A percentile compares a stretch with the other conserved stretches of the same genome.
These are phyloP conservation scores for Diplosoma virens DNA, from an alignment of 23 tunicate genomes.

Conservation along the genomic window DNA sequence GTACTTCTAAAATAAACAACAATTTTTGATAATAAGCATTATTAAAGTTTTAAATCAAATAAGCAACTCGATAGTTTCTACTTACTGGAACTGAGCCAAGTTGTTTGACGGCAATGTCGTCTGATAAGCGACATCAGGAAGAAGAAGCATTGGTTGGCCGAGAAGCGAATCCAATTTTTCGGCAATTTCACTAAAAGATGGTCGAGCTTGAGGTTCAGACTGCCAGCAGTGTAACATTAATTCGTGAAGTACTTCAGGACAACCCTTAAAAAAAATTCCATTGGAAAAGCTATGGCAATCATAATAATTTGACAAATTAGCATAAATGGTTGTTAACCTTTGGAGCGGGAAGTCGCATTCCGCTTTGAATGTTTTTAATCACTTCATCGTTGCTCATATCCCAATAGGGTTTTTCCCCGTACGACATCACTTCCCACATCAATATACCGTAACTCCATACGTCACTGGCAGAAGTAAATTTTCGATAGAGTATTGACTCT, in stretches of 20 bases:
- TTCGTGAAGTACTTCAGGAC: constrained; percentile 78
- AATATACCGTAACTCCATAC: constrained; percentile 99
- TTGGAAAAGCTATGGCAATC: background rate
- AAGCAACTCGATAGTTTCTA: no score
- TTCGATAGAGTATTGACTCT: constrained; percentile 69
- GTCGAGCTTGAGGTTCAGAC: constrained; percentile 70
- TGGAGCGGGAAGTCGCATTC: constrained; percentile 91
- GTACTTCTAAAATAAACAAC: constrained; percentile 42
- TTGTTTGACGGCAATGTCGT: background rate
- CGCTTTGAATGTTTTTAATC: constrained; percentile 57
- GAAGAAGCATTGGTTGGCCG: constrained; percentile 26
- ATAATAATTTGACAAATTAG: background rate
- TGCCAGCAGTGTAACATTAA: constrained; percentile 85
- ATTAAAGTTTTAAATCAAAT: no score
- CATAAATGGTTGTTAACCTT: constrained; percentile 22
- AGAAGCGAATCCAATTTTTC: constrained; percentile 38
- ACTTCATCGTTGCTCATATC: constrained; percentile 96
- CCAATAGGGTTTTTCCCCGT: constrained; percentile 99
- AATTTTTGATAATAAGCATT: no score
- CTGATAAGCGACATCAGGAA: background rate
- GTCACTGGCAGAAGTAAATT: constrained; percentile 93
- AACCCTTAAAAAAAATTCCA: constrained; percentile 25
- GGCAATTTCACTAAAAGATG: constrained; percentile 51
- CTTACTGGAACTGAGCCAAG: no score
- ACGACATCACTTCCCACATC: constrained; percentile 99